These are phyloP conservation scores for Andrena minutula DNA, from an alignment of 2,888 invertebrate species.

Conservation along the genomic window DNA sequence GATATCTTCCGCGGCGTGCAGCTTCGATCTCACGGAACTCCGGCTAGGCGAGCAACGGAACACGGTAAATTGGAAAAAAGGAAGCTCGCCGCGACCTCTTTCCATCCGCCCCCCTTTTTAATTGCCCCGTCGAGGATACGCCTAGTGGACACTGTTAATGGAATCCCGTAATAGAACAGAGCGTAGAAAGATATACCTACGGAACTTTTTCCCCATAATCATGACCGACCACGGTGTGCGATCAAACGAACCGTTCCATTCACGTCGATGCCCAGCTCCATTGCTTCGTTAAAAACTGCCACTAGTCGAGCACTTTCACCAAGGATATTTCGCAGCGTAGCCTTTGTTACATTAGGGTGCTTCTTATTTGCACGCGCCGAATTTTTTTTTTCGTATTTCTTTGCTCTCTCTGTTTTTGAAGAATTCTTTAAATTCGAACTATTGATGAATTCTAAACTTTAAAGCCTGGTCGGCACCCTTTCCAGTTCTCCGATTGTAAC, in stretches of 20 bases:
- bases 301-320: slow-evolving; percentile 8
- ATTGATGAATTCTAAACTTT: too few relatives aligned
- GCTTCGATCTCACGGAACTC: slow-evolving; percentile 27
- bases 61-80: slow-evolving; percentile 4
- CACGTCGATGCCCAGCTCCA: neutral
- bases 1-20: slow-evolving; percentile 41
- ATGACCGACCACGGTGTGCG: slow-evolving; percentile 19
- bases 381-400: too few relatives aligned
- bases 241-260: slow-evolving; percentile 46
- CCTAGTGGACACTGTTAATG: slow-evolving; percentile 18
- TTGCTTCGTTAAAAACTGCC: slow-evolving; percentile 36
- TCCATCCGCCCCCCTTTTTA: neutral
- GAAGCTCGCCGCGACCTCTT: neutral
- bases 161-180: slow-evolving; percentile 21
- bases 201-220: slow-evolving; percentile 44
- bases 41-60: neutral
- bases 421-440: too few relatives aligned
- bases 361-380: too few relatives aligned
- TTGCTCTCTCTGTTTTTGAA: too few relatives aligned
- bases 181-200: neutral
- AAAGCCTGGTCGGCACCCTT: too few relatives aligned
- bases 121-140: slow-evolving; percentile 12
- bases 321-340: slow-evolving; percentile 24
- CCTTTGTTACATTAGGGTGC: slow-evolving; percentile 7
- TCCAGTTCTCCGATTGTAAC: too few relatives aligned